phyloP scores from a whole-genome alignment of 2,888 invertebrate species.

The Watsonalla cultraria region DNA sequence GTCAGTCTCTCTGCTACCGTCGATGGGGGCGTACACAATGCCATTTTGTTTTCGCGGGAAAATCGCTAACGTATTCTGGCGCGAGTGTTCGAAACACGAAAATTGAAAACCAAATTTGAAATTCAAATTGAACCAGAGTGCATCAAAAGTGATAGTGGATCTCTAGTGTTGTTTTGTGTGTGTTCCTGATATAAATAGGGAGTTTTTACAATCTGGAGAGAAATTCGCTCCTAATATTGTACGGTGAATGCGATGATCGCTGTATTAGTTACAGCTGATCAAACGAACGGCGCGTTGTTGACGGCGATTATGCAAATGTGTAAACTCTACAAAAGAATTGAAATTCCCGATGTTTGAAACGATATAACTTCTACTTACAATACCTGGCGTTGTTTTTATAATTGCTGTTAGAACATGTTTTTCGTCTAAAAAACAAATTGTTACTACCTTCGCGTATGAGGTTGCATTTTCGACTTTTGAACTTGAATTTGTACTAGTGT shows the following conservation, averaged over 20 bases:
- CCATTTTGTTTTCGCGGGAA: slow-evolving; percentile 51
- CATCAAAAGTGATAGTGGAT: slow-evolving; percentile 1
- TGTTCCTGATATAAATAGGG: slow-evolving; percentile 8
- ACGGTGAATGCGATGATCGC: slow-evolving; percentile 41
- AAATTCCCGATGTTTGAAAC: slow-evolving; percentile 35
- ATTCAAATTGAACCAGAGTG: slow-evolving; percentile 8
- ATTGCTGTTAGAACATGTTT: slow-evolving; percentile 23
- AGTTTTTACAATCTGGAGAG: slow-evolving; percentile 8
- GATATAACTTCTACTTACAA: slow-evolving; percentile 15
- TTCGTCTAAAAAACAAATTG: slow-evolving; percentile 23
- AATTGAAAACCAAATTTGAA: slow-evolving; percentile 4
- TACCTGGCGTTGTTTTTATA: slow-evolving; percentile 20
- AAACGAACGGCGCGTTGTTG: slow-evolving; percentile 34
- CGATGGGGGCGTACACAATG: slow-evolving; percentile 39
- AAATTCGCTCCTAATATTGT: slow-evolving; percentile 13
- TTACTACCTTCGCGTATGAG: slow-evolving; percentile 17
- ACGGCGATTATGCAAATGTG: slow-evolving; percentile 40
- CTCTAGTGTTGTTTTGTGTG: slow-evolving; percentile 17
- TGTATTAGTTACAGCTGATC: slow-evolving; percentile 40
- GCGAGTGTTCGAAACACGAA: slow-evolving; percentile 13
- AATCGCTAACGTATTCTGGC: slow-evolving; percentile 27
- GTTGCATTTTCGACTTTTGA: slow-evolving; percentile 11
- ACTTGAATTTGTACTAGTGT: slow-evolving; percentile 8
- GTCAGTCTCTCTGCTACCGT: slow-evolving; percentile 38
- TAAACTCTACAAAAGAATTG: slow-evolving; percentile 37